Conservation (phyloP, 2,888 invertebrate genomes). For the Gerris lacustris region DNA sequence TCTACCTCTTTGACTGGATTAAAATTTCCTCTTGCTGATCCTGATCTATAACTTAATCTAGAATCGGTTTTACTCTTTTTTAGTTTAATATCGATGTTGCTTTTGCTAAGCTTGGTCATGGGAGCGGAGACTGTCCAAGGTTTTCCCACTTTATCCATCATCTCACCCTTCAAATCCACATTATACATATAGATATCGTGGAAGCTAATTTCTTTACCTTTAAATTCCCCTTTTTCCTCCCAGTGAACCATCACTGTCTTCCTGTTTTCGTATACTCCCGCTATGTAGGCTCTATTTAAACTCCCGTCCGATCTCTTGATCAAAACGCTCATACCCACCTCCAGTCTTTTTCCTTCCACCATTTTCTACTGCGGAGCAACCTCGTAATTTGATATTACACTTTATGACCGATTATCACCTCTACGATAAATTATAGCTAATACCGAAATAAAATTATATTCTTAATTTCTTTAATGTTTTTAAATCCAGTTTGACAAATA, state of each 20-base stretch:
- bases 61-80: neutral
- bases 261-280: neutral
- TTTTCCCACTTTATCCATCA: neutral
- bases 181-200: neutral
- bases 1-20: conserved; percentile 41
- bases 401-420: too few species aligned
- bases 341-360: neutral
- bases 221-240: conserved; percentile 6
- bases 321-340: neutral
- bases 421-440: too few species aligned
- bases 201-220: conserved; percentile 5
- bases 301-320: neutral
- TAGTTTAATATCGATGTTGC: neutral
- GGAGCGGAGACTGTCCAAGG: neutral
- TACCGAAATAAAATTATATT: too few species aligned
- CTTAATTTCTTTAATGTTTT: too few species aligned
- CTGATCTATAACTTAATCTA: neutral
- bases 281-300: neutral
- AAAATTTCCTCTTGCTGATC: neutral
- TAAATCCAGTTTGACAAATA: too few species aligned
- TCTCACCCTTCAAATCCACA: neutral
- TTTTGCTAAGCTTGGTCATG: neutral
- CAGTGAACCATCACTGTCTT: conserved; percentile 2
- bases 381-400: too few species aligned
- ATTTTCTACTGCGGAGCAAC: neutral